Percentiles rank a stretch among this genome's conserved stretches.
phyloP scores from a whole-genome alignment of 2,888 invertebrate species.

The Drosophila melanosoma region DNA sequence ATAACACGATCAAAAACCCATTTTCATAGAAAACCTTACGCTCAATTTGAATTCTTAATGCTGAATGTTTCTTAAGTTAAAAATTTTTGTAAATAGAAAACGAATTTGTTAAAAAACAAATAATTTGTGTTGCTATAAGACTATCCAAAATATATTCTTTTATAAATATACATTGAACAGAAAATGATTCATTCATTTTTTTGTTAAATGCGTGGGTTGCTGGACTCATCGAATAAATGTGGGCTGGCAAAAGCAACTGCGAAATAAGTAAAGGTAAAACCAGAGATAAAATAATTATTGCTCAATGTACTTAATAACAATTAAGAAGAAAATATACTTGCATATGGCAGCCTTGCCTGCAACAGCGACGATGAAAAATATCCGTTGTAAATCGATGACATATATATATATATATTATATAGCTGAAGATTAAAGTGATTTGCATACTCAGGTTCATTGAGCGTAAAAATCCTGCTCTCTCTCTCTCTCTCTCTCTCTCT shows the following conservation, averaged over 20 bases:
- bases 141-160: conserved; percentile 32
- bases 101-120: conserved; percentile 28
- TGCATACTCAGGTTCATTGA: conserved; percentile 47
- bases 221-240: conserved; percentile 41
- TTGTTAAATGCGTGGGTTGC: conserved; percentile 59
- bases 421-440: conserved; percentile 21
- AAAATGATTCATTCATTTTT: conserved; percentile 53
- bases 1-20: background rate
- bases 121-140: conserved; percentile 39
- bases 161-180: conserved; percentile 63
- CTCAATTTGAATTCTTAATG: background rate
- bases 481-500: conserved; percentile 1
- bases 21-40: background rate
- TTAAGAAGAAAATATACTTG: conserved; percentile 15
- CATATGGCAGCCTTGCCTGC: conserved; percentile 30
- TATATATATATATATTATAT: background rate
- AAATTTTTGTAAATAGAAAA: conserved; percentile 34
- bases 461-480: conserved; percentile 37
- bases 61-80: conserved; percentile 15
- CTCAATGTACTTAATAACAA: conserved; percentile 17
- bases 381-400: conserved; percentile 45
- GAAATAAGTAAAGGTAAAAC: conserved; percentile 52
- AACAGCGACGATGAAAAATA: conserved; percentile 42
- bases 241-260: conserved; percentile 46
- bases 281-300: conserved; percentile 29